Evolutionary conservation across 2,888 invertebrate species (phyloP), one percentile per base, ranked within the genome.

Genomic region (Drosophila neonasuta): DNA sequence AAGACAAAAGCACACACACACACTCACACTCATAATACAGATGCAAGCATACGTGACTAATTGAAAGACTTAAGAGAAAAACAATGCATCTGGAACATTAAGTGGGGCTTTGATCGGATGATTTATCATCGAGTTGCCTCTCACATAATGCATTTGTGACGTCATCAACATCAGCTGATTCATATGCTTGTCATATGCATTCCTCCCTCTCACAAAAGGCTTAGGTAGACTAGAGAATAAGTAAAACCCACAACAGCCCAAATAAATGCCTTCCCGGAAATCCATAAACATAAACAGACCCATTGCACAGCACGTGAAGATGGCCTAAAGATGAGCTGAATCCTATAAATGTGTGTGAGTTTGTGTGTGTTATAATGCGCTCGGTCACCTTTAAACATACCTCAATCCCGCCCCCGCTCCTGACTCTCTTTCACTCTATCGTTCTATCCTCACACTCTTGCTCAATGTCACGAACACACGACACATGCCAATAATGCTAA

Each of bases 401-500:
- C 8, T 32, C 32, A 10, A 32, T 8, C 13, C 11, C 39, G 39
- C 15, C 61, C 61, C 36, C 32, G 50, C 65, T 13, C 48, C 30
- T 24, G 24, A 24, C 55, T 42, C 44, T 8, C 30, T 20, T 30
- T 17, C 51, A 15, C 34, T 1, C 20, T 3, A n/a, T 3, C 42
- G 4, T 42, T 30, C 42, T 32, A 42, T n/a, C 11, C 34, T 34
- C 13, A 10, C 32, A 11, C 51, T n/a, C 57, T 49, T 49, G 24
- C 32, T 58, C 65, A 67, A 68, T 67, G 72, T 72, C 78, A 72
- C 68, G 66, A 71, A 61, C 61, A 61, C 61, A 57, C 65, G 52
- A 75, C 66, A 81, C 68, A 74, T 75, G 79, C 71, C 72, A 77
- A 74, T 83, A 80, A 81, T 83, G 81, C 75, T 77, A 81, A 83